phyloP scores from a whole-genome alignment of 2,797 vertebrate species.

The Balearica regulorum region DNA sequence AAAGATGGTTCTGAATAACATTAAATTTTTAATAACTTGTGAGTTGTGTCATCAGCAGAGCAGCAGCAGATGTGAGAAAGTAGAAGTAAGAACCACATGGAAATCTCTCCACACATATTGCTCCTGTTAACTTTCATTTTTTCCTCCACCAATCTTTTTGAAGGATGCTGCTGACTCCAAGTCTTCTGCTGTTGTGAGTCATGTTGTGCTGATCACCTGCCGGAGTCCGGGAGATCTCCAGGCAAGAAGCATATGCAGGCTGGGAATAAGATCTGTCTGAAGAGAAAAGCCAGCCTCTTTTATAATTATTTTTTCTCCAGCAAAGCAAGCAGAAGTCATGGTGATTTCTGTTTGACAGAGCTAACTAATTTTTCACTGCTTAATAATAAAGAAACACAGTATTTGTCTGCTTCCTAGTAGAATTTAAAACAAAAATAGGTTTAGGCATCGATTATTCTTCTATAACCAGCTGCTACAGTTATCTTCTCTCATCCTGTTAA shows the following conservation, averaged over 20 bases:
- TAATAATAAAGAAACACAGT: background rate
- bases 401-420: background rate
- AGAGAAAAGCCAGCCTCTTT: background rate
- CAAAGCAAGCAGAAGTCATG: background rate
- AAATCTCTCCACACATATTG: background rate
- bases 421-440: background rate
- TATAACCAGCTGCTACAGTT: background rate
- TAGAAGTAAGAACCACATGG: background rate
- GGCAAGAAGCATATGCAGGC: background rate
- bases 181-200: background rate
- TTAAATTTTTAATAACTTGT: constrained; percentile 59
- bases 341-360: background rate
- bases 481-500: background rate
- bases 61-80: constrained; percentile 17
- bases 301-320: background rate
- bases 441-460: background rate
- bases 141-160: background rate
- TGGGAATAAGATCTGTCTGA: background rate
- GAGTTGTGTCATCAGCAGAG: constrained; percentile 40
- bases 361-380: background rate
- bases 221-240: background rate
- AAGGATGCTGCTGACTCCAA: constrained; percentile 32
- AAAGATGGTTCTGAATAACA: constrained; percentile 34
- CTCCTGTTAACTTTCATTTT: background rate
- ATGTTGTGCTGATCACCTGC: background rate